These are phyloP conservation scores for Magallana angulata DNA, from an alignment of 1,140 invertebrate genomes.

Conservation along the genomic window DNA sequence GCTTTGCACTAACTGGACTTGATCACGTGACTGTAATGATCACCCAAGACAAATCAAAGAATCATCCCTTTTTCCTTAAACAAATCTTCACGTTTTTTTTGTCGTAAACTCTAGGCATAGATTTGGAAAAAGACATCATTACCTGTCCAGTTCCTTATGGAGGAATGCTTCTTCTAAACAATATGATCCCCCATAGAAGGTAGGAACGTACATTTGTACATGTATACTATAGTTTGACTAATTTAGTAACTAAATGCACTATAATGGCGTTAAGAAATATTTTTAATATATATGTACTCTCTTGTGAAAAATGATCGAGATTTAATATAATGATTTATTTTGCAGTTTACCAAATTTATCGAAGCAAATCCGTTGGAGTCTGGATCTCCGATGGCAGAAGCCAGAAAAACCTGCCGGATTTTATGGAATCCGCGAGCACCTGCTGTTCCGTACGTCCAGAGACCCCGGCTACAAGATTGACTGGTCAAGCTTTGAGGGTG, in stretches of 20 bases:
- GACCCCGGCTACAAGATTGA: conserved; percentile 69
- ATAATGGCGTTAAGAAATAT: too few relatives aligned
- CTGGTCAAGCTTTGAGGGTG: conserved; percentile 68
- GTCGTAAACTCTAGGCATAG: conserved; percentile 50
- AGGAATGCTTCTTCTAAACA: conserved; percentile 73
- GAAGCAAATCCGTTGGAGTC: conserved; percentile 75
- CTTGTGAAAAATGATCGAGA: too few relatives aligned
- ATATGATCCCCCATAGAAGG: conserved; percentile 74
- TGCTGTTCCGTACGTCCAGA: conserved; percentile 67
- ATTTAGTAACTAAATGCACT: too few relatives aligned
- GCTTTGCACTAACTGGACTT: too few relatives aligned
- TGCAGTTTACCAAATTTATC: conserved; percentile 73
- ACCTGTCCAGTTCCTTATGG: conserved; percentile 70
- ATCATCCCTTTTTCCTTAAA: too few relatives aligned
- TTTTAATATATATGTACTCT: too few relatives aligned
- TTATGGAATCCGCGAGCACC: conserved; percentile 72
- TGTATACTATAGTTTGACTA: too few relatives aligned
- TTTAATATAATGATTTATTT: too few relatives aligned
- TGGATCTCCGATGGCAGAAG: conserved; percentile 77
- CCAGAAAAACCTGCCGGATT: conserved; percentile 69
- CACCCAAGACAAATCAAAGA: too few relatives aligned
- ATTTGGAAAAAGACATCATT: conserved; percentile 67
- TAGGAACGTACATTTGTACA: background rate
- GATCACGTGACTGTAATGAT: too few relatives aligned
- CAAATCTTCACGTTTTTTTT: too few relatives aligned